Evolutionary conservation across 2,888 invertebrate genomes (phyloP), one percentile per base, ranked within the genome.

Genomic region (Gari tellinella): DNA sequence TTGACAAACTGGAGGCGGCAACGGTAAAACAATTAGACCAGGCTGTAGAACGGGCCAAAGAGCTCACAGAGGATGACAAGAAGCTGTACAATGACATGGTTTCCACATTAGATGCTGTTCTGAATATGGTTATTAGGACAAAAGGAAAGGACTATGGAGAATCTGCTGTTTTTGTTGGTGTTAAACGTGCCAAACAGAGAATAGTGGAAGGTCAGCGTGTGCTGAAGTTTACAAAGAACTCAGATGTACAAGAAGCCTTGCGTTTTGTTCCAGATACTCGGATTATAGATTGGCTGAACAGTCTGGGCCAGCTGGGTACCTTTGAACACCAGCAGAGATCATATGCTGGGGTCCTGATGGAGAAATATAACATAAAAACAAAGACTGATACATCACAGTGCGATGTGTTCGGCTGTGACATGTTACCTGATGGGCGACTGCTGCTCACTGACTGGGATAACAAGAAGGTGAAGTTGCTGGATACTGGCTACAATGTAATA

Each of bases 391-490:
- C 43, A 4, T 65, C 52, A 38, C 41, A 61, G 3, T 66, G 69
- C 43, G 75, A 75, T 49, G 66, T 75, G 41, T 75, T 62, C 41
- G 75, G 75, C 1, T 57, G 65, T 25, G 62, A 55, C 19, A 10
- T 66, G 23, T 21, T 75, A 15, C 46, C 62, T 21, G 60, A 62
- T 19, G 75, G 75, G 15, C 46, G 49, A 17, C 23, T 69, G n/a
- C 21, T 75, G 40, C 23, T 75, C 10, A 46, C 69, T 21, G 75
- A 75, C 31, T 75, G 75, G 75, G 69, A 75, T 31, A 69, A 75
- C 48, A 53, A 65, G 45, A 66, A 53, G 31, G 65, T 75, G 19
- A 75, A 75, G 37, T 38, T 41, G 19, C 38, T 75, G 1, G 69
- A 75, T 37, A 43, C 26, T 14, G 41, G 58, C 7, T 75, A 56